phyloP scores from a whole-genome alignment of 2,888 invertebrate species.

The Chironomus tentans region DNA sequence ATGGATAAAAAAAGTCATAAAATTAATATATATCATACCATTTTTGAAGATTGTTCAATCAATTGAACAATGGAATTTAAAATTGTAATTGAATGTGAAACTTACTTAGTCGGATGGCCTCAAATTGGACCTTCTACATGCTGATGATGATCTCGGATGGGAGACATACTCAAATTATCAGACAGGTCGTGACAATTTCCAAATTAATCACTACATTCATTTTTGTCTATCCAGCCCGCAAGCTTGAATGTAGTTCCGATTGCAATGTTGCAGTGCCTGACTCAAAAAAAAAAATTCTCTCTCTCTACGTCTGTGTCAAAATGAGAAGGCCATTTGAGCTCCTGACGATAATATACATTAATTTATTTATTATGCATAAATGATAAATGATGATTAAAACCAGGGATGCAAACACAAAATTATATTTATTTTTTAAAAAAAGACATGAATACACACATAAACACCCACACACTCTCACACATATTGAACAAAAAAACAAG shows the following conservation, averaged over 20 bases:
- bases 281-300: background rate
- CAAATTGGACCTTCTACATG: no score
- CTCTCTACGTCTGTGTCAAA: background rate
- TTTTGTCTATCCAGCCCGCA: conserved; percentile 26
- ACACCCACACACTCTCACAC: no score
- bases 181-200: background rate
- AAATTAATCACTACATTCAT: conserved; percentile 19
- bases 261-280: conserved; percentile 1
- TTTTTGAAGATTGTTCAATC: background rate
- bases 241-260: conserved; percentile 7
- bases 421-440: background rate
- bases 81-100: background rate
- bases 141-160: no score
- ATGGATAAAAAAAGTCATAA: conserved; percentile 11
- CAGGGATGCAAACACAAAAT: conserved; percentile 21
- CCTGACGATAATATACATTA: background rate
- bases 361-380: background rate
- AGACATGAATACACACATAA: background rate
- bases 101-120: background rate
- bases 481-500: background rate
- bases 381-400: conserved; percentile 13
- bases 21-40: conserved; percentile 27
- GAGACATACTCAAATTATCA: no score
- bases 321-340: background rate
- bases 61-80: background rate